Evolutionary conservation across 2,113 vertebrate genomes (phyloP), one percentile per base, ranked within the genome.

Genomic region (Triplophysa siluroides): DNA sequence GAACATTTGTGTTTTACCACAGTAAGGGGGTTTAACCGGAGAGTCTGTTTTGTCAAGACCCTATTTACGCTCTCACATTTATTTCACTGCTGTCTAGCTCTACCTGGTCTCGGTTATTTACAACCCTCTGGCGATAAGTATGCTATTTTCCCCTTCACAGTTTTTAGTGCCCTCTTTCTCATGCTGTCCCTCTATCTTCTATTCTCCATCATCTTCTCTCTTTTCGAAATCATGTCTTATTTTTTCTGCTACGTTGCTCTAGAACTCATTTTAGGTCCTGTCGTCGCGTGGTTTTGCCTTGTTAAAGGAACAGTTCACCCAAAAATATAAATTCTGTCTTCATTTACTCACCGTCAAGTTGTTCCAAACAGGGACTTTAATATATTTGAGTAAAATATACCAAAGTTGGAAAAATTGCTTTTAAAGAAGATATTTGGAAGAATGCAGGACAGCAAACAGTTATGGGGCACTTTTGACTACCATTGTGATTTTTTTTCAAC

Each of bases 251-350:
- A 7, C 5, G 50, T 71, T 71, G 68, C 68, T 71, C 16, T 71
- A 33, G 68, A n/a, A 71, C 68, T 71, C 19, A 71, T 71, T 71
- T 33, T 24, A 33, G 47, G 52, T 71, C 52, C 47, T 33, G 68
- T 47, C 19, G 68, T 70, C 26, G 56, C 52, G 23, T 33, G 26
- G 50, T 38, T 71, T 16, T 18, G 21, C 29, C 10, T 38, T 58
- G 24, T 71, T 71, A 11, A 56, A 29, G 29, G 4, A 29, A 29
- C 3, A 4, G 29, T 29, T 4, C 29, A 4, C 3, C 29, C 29
- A 29, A 4, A 29, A 29, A 3, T 29, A 29, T 0, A 29, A 38
- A 38, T 7, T 0, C 33, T 38, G 33, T 38, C 33, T 38, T 38
- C 33, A 38, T 38, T 38, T 38, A 38, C 6, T 38, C 33, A 38